A percentile compares a stretch with the other conserved stretches of the same genome.
Conservation (phyloP, 2,797 vertebrate species). For the Pogoniulus pusillus region DNA sequence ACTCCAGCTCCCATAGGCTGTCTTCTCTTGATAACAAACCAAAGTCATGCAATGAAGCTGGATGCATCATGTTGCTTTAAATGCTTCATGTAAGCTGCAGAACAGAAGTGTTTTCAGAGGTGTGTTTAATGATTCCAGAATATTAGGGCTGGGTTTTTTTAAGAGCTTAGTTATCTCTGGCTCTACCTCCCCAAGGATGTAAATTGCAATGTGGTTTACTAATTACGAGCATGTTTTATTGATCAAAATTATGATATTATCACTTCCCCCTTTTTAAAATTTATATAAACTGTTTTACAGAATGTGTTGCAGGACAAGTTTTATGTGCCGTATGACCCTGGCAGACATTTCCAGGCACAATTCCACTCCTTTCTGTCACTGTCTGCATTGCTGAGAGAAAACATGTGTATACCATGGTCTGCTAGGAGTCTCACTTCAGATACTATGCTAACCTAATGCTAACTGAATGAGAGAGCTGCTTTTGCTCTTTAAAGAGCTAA, state of each 20-base stretch:
- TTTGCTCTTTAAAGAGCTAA: background rate
- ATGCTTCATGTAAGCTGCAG: too few relatives aligned
- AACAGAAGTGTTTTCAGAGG: background rate
- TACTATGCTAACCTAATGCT: background rate
- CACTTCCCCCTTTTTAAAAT: background rate
- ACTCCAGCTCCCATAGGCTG: too few relatives aligned
- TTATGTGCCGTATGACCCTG: background rate
- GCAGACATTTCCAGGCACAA: background rate
- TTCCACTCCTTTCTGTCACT: background rate
- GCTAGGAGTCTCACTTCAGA: background rate
- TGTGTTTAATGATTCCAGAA: background rate
- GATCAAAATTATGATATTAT: background rate
- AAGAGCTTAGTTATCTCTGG: background rate
- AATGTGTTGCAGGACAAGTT: background rate
- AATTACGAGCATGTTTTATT: background rate
- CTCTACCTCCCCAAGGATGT: background rate
- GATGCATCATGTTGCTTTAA: too few relatives aligned
- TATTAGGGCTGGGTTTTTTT: background rate
- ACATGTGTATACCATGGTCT: accelerated
- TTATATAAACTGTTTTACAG: background rate
- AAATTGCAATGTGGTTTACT: background rate
- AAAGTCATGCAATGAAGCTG: too few relatives aligned
- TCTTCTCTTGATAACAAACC: too few relatives aligned
- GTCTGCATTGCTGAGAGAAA: background rate
- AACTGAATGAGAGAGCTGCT: background rate